Percentiles rank a stretch among this genome's conserved stretches.
Conservation (phyloP, 1,140 invertebrate species). For the Anadara kagoshimensis region DNA sequence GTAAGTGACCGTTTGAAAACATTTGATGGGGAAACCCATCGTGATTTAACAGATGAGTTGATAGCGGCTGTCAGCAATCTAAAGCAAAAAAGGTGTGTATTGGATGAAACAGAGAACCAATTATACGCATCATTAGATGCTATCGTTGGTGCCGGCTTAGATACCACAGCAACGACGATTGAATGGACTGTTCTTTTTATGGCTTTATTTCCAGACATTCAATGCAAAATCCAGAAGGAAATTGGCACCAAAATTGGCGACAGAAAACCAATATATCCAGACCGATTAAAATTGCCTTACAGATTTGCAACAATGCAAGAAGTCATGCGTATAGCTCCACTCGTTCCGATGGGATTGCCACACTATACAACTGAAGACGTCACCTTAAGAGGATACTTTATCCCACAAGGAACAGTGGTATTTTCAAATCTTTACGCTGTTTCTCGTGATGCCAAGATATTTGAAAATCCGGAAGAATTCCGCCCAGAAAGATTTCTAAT, state of each 20-base stretch:
- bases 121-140: conserved; percentile 74
- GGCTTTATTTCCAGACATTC: conserved; percentile 25
- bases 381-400: conserved; percentile 57
- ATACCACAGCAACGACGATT: conserved; percentile 88
- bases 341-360: conserved; percentile 67
- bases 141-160: conserved; percentile 89
- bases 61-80: neutral
- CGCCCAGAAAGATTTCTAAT: conserved; percentile 84
- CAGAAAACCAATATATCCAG: conserved; percentile 9
- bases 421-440: conserved; percentile 64
- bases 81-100: too few relatives aligned
- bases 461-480: conserved; percentile 82
- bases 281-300: conserved; percentile 29
- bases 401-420: conserved; percentile 67
- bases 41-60: conserved; percentile 23
- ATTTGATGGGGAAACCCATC: conserved; percentile 1
- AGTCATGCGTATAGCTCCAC: conserved; percentile 15
- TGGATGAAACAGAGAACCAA: neutral
- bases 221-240: conserved; percentile 32
- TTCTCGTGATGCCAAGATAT: conserved; percentile 73
- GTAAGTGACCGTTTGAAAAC: conserved; percentile 6
- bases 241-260: conserved; percentile 26
- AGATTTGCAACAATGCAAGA: conserved; percentile 37
- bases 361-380: conserved; percentile 50
- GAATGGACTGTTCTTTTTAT: conserved; percentile 66